These are phyloP conservation scores for Synanthedon vespiformis DNA, from an alignment of 2,888 invertebrate species.

Conservation along the genomic window DNA sequence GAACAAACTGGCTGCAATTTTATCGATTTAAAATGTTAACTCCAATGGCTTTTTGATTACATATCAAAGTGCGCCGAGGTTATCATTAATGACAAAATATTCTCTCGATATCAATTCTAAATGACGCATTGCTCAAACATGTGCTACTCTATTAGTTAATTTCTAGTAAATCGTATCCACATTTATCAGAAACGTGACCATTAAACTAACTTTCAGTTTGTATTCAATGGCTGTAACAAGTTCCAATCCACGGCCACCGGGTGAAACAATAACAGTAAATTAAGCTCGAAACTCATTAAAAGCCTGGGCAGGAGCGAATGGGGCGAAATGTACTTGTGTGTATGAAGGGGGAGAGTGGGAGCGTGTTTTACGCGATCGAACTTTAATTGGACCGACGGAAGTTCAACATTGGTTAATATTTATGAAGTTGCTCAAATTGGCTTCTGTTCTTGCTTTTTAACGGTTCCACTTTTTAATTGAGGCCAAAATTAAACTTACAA, in stretches of 20 bases:
- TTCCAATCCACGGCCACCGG: conserved; percentile 33
- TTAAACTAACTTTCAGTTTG: conserved; percentile 27
- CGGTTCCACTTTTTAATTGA: not conserved
- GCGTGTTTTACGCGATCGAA: conserved; percentile 44
- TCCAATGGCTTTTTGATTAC: no score
- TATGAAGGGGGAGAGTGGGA: conserved; percentile 13
- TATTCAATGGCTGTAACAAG: conserved; percentile 36
- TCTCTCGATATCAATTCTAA: no score
- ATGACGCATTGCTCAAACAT: not conserved
- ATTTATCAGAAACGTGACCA: conserved; percentile 16
- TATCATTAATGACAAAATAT: no score
- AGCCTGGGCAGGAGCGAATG: conserved; percentile 26
- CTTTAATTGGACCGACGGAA: conserved; percentile 40
- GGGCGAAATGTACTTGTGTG: conserved; percentile 1
- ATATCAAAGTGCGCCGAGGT: no score
- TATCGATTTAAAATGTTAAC: no score
- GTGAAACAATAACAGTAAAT: conserved; percentile 65
- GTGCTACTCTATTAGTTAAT: not conserved
- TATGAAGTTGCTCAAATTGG: conserved; percentile 10
- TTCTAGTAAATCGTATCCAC: not conserved
- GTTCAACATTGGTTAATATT: conserved; percentile 22
- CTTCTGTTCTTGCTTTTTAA: conserved; percentile 2
- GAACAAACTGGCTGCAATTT: no score
- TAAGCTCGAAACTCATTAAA: conserved; percentile 62
- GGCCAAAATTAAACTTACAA: not conserved